Evolutionary conservation across 2,797 vertebrate genomes (phyloP), one percentile per base, ranked within the genome.

Genomic region (Champsocephalus gunnari): DNA sequence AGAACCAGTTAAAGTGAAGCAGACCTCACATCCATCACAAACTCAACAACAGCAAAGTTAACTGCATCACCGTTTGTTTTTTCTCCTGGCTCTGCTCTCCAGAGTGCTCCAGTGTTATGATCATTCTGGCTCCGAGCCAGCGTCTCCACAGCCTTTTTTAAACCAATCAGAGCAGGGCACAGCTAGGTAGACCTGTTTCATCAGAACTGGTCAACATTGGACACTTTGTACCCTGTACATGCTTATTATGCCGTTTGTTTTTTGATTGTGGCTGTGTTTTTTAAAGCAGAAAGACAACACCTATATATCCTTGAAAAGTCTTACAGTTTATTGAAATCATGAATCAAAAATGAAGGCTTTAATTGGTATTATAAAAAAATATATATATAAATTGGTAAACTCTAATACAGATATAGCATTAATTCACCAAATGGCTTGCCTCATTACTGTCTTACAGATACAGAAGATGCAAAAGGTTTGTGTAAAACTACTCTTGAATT

Each of bases 1-100:
- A 68, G 82, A 75, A 72, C 32, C 71, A 48, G 83, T 58, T 71
- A 75, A 53, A 66, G 76, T 76, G 74, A 66, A 77, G 79, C 81
- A 58, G 76, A 77, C 81, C 76, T 81, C 79, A 32, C 91, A 91
- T 93, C 86, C 81, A 90, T 93, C 91, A 92, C 75, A 82, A 64
- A 72, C 80, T 90, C 85, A 85, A 77, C 88, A 87, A 76, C 84
- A 74, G 83, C 85, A 66, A 45, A 80, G 81, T 89, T 90, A 87
- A 90, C 83, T 71, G 62, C 68, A 83, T 86, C 69, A 67, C 19
- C 54, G 55, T 75, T 44, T 75, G 71, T 76, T 79, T 70, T 59
- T 55, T 17, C n/a, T 41, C 44, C 56, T 64, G 57, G 47, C 60
- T 62, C 48, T 66, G 16, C 61, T 73, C 77, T 76, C 60, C 61